A percentile compares a stretch with the other conserved stretches of the same genome.
These are phyloP conservation scores for Pristionchus mayeri DNA, from an alignment of 2,888 invertebrate genomes.

Conservation along the genomic window DNA sequence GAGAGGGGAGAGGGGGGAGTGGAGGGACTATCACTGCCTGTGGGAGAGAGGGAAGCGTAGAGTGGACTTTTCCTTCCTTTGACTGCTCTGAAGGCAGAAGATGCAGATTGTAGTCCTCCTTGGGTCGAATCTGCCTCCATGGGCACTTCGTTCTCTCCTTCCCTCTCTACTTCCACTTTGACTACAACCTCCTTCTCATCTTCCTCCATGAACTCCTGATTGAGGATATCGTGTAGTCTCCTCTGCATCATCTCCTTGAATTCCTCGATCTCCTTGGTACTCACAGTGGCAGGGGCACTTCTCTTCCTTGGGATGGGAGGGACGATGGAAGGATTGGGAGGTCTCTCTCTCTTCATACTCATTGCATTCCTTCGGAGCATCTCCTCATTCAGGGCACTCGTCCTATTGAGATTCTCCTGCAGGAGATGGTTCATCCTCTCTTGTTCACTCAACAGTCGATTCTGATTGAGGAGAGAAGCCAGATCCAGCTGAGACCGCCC, in stretches of 20 bases:
- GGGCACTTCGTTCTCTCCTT: slow-evolving; percentile 1
- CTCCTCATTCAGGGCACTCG: neutral
- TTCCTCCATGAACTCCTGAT: slow-evolving; percentile 3
- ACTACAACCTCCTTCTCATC: neutral
- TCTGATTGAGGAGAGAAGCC: neutral
- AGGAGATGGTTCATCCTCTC: neutral
- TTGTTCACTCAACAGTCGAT: neutral
- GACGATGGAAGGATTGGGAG: neutral
- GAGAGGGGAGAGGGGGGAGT: neutral
- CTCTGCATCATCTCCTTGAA: neutral
- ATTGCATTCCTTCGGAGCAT: neutral
- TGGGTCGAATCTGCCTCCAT: slow-evolving; percentile 26
- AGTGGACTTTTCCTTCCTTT: neutral
- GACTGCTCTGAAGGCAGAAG: neutral
- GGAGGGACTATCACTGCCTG: neutral
- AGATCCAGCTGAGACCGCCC: neutral
- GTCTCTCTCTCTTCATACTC: slow-evolving; percentile 25
- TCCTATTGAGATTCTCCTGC: neutral
- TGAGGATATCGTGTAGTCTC: neutral
- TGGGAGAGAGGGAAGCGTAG: neutral
- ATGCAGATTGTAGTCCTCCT: neutral
- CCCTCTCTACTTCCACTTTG: neutral
- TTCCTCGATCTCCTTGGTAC: neutral
- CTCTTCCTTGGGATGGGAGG: neutral
- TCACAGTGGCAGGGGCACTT: neutral